Evolutionary conservation across 1,140 invertebrate species (phyloP).

Genomic region (Heliconius melpomene): DNA sequence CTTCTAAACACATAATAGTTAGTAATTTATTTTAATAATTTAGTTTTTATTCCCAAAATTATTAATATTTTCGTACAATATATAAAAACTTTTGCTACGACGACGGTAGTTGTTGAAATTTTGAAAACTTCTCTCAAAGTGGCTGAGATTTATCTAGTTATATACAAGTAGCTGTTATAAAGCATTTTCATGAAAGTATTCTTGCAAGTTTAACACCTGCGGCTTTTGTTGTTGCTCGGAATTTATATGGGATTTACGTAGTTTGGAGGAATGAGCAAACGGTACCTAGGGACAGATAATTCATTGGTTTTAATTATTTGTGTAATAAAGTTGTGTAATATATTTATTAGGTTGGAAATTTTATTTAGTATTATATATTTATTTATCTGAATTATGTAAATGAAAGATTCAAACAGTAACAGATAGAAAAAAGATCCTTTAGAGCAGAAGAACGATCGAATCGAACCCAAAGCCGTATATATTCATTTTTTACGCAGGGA

Average conservation of each 20-base stretch:
- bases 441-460: too few species aligned
- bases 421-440: too few species aligned
- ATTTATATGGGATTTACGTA: slow-evolving; percentile 5
- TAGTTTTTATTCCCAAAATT: not conserved
- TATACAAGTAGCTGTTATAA: slow-evolving; percentile 13
- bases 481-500: not conserved
- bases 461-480: not conserved
- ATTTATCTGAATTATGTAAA: too few species aligned
- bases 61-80: not conserved
- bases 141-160: slow-evolving; percentile 11
- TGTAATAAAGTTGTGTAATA: not conserved
- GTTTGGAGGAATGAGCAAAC: not conserved
- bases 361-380: too few species aligned
- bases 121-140: slow-evolving; percentile 12
- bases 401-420: too few species aligned
- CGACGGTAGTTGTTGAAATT: slow-evolving; percentile 20
- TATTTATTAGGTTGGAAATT: not conserved
- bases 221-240: slow-evolving; percentile 4
- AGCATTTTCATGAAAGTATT: slow-evolving; percentile 19
- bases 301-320: not conserved
- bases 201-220: slow-evolving; percentile 13
- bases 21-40: too few species aligned
- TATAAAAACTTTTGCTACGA: not conserved
- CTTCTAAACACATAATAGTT: too few species aligned
- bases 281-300: not conserved